Evolutionary conservation across 92 coral and sea anemone genomes (phyloP).

Genomic region (Porites cylindrica): DNA sequence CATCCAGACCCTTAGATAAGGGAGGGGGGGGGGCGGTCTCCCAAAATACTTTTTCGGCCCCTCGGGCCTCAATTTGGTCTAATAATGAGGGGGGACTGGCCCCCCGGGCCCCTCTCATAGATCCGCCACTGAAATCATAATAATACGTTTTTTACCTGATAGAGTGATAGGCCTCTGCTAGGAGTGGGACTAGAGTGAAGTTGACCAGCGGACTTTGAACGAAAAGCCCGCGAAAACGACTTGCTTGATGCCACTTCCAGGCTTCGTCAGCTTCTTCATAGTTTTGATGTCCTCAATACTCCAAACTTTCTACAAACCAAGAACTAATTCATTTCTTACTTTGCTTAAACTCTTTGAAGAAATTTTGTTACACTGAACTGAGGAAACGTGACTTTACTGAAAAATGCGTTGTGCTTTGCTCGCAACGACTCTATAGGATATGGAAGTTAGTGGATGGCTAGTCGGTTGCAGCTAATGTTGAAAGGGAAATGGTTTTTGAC

Average conservation of each 20-base stretch:
- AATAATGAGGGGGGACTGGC: no score
- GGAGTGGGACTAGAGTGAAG: not conserved
- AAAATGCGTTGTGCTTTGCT: not conserved
- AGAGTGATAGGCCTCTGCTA: not conserved
- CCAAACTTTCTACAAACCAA: not conserved
- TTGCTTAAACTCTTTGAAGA: not conserved
- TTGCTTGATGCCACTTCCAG: constrained; percentile 6
- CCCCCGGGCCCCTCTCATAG: no score
- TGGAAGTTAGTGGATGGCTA: constrained; percentile 20
- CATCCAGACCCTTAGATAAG: no score
- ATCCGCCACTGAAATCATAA: no score
- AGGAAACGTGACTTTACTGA: not conserved
- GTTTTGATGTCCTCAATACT: not conserved
- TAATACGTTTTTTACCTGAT: no score
- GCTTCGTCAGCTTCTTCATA: constrained; percentile 27
- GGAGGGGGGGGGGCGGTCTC: no score
- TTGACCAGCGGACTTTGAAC: constrained; percentile 30
- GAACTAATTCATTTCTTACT: not conserved
- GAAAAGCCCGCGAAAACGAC: constrained; percentile 33
- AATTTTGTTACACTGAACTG: not conserved
- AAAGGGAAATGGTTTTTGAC: no score
- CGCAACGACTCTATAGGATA: not conserved
- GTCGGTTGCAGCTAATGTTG: not conserved
- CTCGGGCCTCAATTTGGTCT: no score
- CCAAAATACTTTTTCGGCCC: no score